phyloP scores from a whole-genome alignment of 1,140 invertebrate genomes.

The Telenomus remus region DNA sequence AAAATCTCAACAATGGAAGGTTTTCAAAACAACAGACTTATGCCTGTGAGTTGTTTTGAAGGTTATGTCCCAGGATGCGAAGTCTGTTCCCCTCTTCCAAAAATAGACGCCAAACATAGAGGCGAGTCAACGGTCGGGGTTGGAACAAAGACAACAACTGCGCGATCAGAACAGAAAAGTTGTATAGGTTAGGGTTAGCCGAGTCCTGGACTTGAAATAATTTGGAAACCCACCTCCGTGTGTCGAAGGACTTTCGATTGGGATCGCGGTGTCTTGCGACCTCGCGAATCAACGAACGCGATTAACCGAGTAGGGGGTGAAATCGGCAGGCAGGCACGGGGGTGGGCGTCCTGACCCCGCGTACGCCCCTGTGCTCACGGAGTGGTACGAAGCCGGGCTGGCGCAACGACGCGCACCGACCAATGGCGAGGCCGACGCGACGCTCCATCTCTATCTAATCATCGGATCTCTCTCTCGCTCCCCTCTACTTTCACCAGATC shows the following conservation, averaged over 20 bases:
- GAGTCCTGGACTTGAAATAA: slow-evolving; percentile 34
- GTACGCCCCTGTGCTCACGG: slow-evolving; percentile 63
- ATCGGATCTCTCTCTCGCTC: slow-evolving; percentile 39
- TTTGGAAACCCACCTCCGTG: slow-evolving; percentile 41
- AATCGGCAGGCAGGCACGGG: slow-evolving; percentile 54
- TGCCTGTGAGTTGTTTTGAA: too few relatives aligned
- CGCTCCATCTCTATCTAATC: slow-evolving; percentile 21
- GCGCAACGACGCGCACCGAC: slow-evolving; percentile 44
- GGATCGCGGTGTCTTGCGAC: slow-evolving; percentile 43
- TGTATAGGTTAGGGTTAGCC: neutral
- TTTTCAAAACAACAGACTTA: too few relatives aligned
- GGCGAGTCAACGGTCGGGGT: too few relatives aligned
- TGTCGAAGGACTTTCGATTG: slow-evolving; percentile 49
- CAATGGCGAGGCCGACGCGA: slow-evolving; percentile 51
- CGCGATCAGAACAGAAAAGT: neutral
- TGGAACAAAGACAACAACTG: too few relatives aligned
- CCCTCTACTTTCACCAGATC: slow-evolving; percentile 32
- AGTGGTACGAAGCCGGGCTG: slow-evolving; percentile 54
- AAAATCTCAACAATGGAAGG: too few relatives aligned
- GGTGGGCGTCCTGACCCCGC: slow-evolving; percentile 64
- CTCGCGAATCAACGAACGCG: slow-evolving; percentile 59
- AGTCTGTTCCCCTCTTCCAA: too few relatives aligned
- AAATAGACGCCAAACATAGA: too few relatives aligned
- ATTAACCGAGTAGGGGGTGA: slow-evolving; percentile 60
- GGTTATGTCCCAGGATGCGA: too few relatives aligned